Conservation (phyloP, 1,140 invertebrate genomes). For the Hyles vespertilio region DNA sequence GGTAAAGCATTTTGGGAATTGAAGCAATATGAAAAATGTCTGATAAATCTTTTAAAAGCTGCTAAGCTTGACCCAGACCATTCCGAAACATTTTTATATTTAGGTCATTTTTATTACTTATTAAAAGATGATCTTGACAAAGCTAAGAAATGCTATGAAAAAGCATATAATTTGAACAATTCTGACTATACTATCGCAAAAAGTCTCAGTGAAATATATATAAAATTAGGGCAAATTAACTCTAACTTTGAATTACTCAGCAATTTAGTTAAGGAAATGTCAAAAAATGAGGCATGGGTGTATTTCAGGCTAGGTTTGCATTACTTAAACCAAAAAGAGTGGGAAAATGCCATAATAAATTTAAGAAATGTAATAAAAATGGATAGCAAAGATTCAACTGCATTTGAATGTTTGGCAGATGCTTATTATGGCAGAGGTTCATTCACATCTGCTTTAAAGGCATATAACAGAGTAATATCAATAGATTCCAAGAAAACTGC, state of each 20-base stretch:
- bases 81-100: constrained; percentile 83
- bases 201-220: constrained; percentile 85
- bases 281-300: constrained; percentile 82
- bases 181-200: constrained; percentile 80
- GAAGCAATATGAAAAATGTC: constrained; percentile 77
- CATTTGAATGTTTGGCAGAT: constrained; percentile 93
- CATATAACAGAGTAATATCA: constrained; percentile 86
- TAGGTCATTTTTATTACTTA: constrained; percentile 85
- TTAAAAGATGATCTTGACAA: constrained; percentile 79
- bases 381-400: constrained; percentile 81
- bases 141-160: constrained; percentile 88
- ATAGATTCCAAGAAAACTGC: constrained; percentile 79
- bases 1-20: constrained; percentile 82
- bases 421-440: constrained; percentile 90
- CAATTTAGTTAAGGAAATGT: constrained; percentile 74
- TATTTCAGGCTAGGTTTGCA: constrained; percentile 88
- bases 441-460: constrained; percentile 88
- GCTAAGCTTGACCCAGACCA: constrained; percentile 84
- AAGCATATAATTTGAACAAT: constrained; percentile 85
- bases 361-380: constrained; percentile 86
- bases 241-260: constrained; percentile 82
- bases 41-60: constrained; percentile 82
- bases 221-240: constrained; percentile 81
- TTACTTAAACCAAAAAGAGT: constrained; percentile 83
- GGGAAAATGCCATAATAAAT: constrained; percentile 83